Conservation (phyloP, 2,888 invertebrate species). For the Yponomeuta sedellus region DNA sequence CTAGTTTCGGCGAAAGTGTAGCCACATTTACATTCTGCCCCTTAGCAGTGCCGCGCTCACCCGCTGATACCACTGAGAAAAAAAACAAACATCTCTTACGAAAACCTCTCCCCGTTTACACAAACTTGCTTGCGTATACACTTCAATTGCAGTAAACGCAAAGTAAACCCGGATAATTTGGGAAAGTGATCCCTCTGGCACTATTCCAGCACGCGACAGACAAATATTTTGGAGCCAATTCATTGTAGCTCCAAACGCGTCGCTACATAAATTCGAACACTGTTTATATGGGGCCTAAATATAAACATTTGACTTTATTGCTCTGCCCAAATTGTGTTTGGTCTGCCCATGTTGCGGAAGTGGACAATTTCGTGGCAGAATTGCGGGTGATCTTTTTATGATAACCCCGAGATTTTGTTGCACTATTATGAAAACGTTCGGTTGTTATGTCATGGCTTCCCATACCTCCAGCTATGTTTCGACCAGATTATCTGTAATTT, state of each 20-base stretch:
- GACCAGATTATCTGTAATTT: too few relatives aligned
- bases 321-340: constrained; percentile 38
- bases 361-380: constrained; percentile 29
- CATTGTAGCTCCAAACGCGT: constrained; percentile 48
- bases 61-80: neutral
- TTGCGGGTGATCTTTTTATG: constrained; percentile 11
- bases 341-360: constrained; percentile 35
- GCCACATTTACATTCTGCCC: neutral
- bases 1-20: constrained; percentile 14
- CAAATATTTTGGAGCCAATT: constrained; percentile 69
- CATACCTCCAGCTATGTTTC: neutral
- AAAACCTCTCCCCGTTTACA: neutral
- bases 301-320: constrained; percentile 58
- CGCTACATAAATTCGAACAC: constrained; percentile 53
- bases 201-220: constrained; percentile 55
- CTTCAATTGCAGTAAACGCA: neutral
- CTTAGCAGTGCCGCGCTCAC: neutral
- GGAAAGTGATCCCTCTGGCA: constrained; percentile 59
- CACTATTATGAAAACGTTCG: neutral
- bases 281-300: constrained; percentile 60
- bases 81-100: neutral
- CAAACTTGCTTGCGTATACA: neutral
- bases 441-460: neutral
- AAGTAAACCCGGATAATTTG: constrained; percentile 37
- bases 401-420: constrained; percentile 4